A percentile compares a stretch with the other conserved stretches of the same genome.
These are phyloP conservation scores for Anolis carolinensis DNA, from an alignment of 2,113 vertebrate species.

Conservation along the genomic window DNA sequence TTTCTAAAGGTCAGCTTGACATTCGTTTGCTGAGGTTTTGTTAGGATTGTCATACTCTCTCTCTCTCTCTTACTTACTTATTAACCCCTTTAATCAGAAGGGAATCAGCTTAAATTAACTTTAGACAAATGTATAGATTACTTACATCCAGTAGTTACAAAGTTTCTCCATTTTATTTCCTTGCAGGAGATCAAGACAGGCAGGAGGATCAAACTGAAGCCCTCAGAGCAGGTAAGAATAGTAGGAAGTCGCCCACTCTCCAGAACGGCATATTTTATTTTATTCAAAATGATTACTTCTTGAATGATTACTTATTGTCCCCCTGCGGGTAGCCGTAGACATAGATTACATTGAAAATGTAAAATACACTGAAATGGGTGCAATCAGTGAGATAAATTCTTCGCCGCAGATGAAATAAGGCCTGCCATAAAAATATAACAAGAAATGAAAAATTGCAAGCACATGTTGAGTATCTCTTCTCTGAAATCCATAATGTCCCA, in stretches of 20 bases:
- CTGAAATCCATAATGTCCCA: too few species aligned
- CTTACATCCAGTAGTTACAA: not conserved
- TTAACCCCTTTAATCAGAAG: conserved; percentile 32
- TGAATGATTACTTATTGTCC: too few species aligned
- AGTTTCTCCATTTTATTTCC: not conserved
- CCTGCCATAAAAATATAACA: not conserved
- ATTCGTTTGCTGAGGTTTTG: not conserved
- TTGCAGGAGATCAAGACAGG: not conserved
- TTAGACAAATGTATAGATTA: conserved; percentile 19
- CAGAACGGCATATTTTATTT: not conserved
- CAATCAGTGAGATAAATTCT: not conserved
- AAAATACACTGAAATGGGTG: not conserved
- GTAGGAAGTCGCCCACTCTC: not conserved
- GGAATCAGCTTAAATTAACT: conserved; percentile 39
- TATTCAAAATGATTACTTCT: not conserved
- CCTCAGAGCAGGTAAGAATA: not conserved
- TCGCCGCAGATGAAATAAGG: not conserved
- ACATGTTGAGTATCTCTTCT: too few species aligned
- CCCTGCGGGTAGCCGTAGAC: not conserved
- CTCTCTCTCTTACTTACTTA: conserved; percentile 19
- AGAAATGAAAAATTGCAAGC: not conserved
- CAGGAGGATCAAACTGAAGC: not conserved
- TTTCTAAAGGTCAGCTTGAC: conserved; percentile 27
- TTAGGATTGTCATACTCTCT: conserved; percentile 43
- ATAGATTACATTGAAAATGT: not conserved